Evolutionary conservation across 2,888 invertebrate species (phyloP), one percentile per base, ranked within the genome.

Genomic region (Volucella bombylans): DNA sequence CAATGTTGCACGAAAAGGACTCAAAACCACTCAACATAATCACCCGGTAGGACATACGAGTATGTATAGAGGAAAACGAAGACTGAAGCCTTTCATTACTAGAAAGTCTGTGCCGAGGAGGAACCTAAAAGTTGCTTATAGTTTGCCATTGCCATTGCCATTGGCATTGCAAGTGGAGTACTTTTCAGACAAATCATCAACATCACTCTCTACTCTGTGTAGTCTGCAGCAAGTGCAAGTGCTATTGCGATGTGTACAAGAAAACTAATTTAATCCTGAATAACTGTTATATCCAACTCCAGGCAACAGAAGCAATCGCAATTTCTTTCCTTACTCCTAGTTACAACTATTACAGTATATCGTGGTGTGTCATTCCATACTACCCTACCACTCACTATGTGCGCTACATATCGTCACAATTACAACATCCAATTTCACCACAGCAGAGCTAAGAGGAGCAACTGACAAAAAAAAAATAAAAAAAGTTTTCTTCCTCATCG

Each of bases 191-290:
- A 55, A 74, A 74, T 74, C 67, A 74, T 74, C 74, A 74, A 59
- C 74, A 74, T 74, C 74, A 74, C 65, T 74, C 65, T 74, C 39
- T 10, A 62, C 41, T 62, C 52, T 65, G 49, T 65, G 49, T 52
- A 64, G 68, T 54, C 14, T 59, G 15, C 38, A 57, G 49, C 31
- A 49, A 9, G 6, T 8, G 49, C 49, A 49, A 9, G 11, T 10
- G 18, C 61, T 18, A n/a, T n/a, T 45, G 39, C 45, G 61, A 43
- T 71, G 61, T 62, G 45, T 62, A 59, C 69, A 72, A 81, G 80
- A 85, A 85, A 85, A 85, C 85, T 85, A 85, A 85, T 85, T 85
- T 85, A 85, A 85, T 85, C 85, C 85, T 85, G 80, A 85, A 85
- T 81, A 68, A 85, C 76, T 77, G 85, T 85, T 85, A 85, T 77